A percentile compares a stretch with the other conserved stretches of the same genome.
These are phyloP conservation scores for Stichodactyla helianthus DNA, from an alignment of 64 coral and sea anemone species.

Conservation along the genomic window DNA sequence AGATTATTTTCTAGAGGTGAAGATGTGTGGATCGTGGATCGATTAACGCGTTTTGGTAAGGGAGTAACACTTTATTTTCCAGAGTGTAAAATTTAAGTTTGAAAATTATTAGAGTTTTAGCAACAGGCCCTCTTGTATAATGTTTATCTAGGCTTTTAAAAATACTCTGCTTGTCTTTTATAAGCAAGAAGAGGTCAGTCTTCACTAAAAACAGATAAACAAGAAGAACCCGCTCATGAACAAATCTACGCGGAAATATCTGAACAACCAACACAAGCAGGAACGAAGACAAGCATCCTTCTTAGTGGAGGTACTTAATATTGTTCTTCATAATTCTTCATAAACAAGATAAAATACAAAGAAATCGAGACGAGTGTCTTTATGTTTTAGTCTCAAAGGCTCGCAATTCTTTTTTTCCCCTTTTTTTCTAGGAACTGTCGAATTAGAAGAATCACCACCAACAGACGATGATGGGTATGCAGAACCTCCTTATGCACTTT, in stretches of 20 bases:
- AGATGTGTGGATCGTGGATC: neutral
- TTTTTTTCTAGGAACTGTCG: neutral
- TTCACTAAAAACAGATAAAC: neutral
- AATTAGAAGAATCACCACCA: neutral
- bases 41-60: neutral
- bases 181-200: neutral
- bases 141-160: too few species aligned
- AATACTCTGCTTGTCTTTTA: neutral
- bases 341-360: too few species aligned
- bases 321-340: neutral
- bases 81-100: too few species aligned
- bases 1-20: neutral
- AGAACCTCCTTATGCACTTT: neutral
- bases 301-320: neutral
- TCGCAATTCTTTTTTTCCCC: neutral
- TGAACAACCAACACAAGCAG: neutral
- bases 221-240: neutral
- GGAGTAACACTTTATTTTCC: neutral
- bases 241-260: neutral
- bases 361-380: too few species aligned
- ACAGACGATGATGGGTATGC: slow-evolving; percentile 1
- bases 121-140: too few species aligned
- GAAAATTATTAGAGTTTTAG: too few species aligned
- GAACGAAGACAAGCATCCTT: neutral
- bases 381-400: too few species aligned